Conservation (phyloP, 2,797 vertebrate genomes). For the Enteromius unitaeniatus region DNA sequence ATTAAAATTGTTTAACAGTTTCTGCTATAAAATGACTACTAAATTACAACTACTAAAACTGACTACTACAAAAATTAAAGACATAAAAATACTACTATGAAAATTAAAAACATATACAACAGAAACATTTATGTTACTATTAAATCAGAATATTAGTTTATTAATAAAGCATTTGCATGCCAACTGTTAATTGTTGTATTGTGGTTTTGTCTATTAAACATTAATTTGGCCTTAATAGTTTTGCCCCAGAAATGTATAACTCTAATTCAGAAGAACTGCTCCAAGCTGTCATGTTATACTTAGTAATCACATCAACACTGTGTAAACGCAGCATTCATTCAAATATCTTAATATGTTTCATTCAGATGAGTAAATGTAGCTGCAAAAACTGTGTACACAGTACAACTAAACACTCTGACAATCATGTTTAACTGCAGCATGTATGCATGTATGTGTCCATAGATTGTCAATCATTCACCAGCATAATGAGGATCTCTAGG, state of each 20-base stretch:
- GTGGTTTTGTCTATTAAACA: not conserved
- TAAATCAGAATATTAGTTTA: not conserved
- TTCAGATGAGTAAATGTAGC: not conserved
- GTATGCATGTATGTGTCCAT: not conserved
- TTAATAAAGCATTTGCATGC: not conserved
- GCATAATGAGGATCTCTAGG: not conserved
- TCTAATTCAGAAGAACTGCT: not conserved
- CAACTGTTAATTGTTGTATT: not conserved
- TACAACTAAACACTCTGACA: not conserved
- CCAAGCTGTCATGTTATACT: not conserved
- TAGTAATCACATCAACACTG: not conserved
- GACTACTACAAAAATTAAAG: not conserved
- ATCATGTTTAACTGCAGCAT: not conserved
- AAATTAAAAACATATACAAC: not conserved
- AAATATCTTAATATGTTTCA: not conserved
- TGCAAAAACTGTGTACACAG: not conserved
- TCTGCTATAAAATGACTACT: not conserved
- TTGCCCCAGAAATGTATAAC: not conserved
- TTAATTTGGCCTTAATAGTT: not conserved
- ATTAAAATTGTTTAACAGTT: not conserved
- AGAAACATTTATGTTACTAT: not conserved
- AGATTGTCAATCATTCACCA: not conserved
- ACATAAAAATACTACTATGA: not conserved
- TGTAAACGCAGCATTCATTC: not conserved
- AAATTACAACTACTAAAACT: not conserved